Evolutionary conservation across 2,888 invertebrate genomes (phyloP).

Genomic region (Ophonus ardosiacus): DNA sequence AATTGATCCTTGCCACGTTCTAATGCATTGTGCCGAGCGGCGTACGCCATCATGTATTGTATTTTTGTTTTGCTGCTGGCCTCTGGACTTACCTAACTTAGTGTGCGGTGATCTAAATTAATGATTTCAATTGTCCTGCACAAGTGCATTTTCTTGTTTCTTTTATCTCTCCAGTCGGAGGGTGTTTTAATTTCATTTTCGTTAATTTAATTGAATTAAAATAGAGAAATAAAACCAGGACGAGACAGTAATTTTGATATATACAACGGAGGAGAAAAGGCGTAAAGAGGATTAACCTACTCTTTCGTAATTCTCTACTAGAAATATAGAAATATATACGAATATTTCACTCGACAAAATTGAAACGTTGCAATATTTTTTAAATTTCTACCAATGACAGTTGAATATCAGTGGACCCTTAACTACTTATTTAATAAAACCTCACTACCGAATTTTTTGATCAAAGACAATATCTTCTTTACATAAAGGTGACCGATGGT

Average conservation of each 20-base stretch:
- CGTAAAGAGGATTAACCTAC: not conserved
- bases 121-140: conserved; percentile 56
- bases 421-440: no score
- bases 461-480: no score
- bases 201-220: conserved; percentile 47
- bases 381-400: no score
- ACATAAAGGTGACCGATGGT: no score
- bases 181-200: conserved; percentile 54
- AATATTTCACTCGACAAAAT: no score
- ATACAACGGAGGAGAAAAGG: not conserved
- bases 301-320: not conserved
- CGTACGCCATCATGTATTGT: conserved; percentile 46
- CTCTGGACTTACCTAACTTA: conserved; percentile 34
- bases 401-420: no score
- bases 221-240: conserved; percentile 7
- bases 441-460: no score
- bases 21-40: conserved; percentile 43
- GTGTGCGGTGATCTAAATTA: conserved; percentile 48
- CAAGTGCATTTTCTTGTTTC: conserved; percentile 56
- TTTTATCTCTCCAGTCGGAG: conserved; percentile 42
- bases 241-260: conserved; percentile 1
- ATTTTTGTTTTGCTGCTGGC: conserved; percentile 40
- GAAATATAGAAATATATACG: no score
- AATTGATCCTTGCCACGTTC: conserved; percentile 33
- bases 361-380: no score